Conservation (phyloP, 2,113 vertebrate species). For the Alethe diademata region DNA sequence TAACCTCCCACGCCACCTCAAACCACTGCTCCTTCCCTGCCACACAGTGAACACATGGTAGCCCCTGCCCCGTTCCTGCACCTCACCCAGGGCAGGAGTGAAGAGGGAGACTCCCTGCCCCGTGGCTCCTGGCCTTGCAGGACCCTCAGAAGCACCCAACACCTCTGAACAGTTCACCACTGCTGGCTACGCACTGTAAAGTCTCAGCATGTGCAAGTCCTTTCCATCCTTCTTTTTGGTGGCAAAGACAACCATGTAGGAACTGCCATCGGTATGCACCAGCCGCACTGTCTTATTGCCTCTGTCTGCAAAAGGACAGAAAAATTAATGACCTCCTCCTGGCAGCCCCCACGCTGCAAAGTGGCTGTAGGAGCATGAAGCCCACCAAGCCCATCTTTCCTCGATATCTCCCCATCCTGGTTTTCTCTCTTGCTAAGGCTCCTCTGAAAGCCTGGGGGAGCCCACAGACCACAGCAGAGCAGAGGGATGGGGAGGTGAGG, state of each 20-base stretch:
- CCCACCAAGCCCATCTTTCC: rapidly evolving
- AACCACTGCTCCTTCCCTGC: background rate
- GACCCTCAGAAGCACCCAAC: background rate
- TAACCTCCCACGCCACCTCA: background rate
- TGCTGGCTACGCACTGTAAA: constrained; percentile 39
- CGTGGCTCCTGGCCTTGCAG: background rate
- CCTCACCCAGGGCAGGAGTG: background rate
- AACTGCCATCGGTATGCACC: background rate
- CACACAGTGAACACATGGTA: background rate
- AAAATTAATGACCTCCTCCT: background rate
- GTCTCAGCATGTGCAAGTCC: constrained; percentile 10
- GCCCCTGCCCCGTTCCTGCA: rapidly evolving
- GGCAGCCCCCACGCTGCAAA: background rate
- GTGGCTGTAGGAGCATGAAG: background rate
- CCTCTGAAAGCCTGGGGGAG: background rate
- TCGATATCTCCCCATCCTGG: background rate
- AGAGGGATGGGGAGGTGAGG: rapidly evolving
- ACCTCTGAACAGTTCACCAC: background rate
- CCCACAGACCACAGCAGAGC: background rate
- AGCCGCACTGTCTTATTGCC: background rate
- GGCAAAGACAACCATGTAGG: background rate
- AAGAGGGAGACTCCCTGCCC: too few relatives aligned
- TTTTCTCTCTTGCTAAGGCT: background rate
- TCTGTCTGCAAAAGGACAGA: background rate
- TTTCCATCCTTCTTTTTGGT: background rate